Conservation (phyloP, 2,888 invertebrate genomes). For the Drosophila mimetica region DNA sequence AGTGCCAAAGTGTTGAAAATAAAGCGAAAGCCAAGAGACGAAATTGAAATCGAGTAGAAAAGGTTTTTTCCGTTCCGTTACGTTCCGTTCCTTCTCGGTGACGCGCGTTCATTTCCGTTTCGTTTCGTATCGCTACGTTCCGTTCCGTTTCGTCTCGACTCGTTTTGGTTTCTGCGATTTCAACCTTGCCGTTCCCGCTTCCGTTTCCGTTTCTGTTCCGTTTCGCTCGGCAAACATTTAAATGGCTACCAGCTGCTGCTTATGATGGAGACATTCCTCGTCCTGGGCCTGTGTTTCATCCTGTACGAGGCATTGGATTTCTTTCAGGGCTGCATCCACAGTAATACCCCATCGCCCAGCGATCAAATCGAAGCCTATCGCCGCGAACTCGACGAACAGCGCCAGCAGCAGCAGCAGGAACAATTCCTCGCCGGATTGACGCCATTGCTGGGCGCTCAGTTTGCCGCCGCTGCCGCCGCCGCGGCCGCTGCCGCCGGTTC, state of each 20-base stretch:
- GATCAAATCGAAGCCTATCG: constrained; percentile 84
- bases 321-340: constrained; percentile 86
- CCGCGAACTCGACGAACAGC: constrained; percentile 83
- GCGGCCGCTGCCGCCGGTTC: constrained; percentile 68
- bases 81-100: constrained; percentile 23
- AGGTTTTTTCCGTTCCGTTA: constrained; percentile 7
- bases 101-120: constrained; percentile 22
- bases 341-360: constrained; percentile 81
- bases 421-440: constrained; percentile 81
- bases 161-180: neutral
- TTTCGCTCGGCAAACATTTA: constrained; percentile 52
- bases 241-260: constrained; percentile 79
- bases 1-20: constrained; percentile 70
- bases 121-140: constrained; percentile 19
- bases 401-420: constrained; percentile 84
- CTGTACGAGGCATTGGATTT: constrained; percentile 89
- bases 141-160: constrained; percentile 23
- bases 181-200: constrained; percentile 1
- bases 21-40: constrained; percentile 32
- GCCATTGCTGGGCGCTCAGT: constrained; percentile 79
- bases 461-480: constrained; percentile 67
- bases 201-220: constrained; percentile 10
- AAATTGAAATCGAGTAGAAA: constrained; percentile 4
- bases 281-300: constrained; percentile 88
- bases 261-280: constrained; percentile 88